phyloP scores from a whole-genome alignment of 1,140 invertebrate species.

The Diorhabda elongata region DNA sequence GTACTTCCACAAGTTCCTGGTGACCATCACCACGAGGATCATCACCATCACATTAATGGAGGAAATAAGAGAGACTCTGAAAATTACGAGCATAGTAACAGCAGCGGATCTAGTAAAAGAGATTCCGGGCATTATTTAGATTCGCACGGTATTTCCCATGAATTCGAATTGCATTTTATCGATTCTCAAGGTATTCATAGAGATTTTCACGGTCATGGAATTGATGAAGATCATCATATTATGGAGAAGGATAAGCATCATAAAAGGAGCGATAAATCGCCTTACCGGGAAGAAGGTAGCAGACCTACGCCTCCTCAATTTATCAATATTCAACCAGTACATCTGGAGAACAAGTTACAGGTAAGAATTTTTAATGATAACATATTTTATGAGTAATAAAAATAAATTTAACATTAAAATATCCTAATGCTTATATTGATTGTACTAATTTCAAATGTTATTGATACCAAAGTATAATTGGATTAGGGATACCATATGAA shows the following conservation, averaged over 20 bases:
- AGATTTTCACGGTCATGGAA: constrained; percentile 42
- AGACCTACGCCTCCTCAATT: constrained; percentile 39
- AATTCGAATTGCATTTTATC: constrained; percentile 44
- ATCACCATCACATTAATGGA: constrained; percentile 25
- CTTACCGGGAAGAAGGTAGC: constrained; percentile 26
- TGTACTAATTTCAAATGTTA: too few relatives aligned
- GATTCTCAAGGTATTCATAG: constrained; percentile 44
- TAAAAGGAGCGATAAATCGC: constrained; percentile 30
- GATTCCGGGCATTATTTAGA: constrained; percentile 41
- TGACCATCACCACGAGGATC: constrained; percentile 31
- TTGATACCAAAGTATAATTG: too few relatives aligned
- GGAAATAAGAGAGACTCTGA: constrained; percentile 18
- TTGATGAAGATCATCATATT: constrained; percentile 27
- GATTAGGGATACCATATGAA: too few relatives aligned
- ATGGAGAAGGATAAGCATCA: constrained; percentile 24
- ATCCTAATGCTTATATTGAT: too few relatives aligned
- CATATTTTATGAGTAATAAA: too few relatives aligned
- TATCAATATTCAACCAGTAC: constrained; percentile 38
- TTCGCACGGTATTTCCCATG: constrained; percentile 41
- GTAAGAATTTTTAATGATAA: constrained; percentile 1
- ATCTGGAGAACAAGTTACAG: constrained; percentile 36
- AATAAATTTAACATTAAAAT: too few relatives aligned
- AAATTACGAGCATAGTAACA: constrained; percentile 16
- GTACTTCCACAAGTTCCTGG: constrained; percentile 37
- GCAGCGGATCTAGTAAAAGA: constrained; percentile 29